phyloP scores from a whole-genome alignment of 2,797 vertebrate species.

The Psittacula echo region DNA sequence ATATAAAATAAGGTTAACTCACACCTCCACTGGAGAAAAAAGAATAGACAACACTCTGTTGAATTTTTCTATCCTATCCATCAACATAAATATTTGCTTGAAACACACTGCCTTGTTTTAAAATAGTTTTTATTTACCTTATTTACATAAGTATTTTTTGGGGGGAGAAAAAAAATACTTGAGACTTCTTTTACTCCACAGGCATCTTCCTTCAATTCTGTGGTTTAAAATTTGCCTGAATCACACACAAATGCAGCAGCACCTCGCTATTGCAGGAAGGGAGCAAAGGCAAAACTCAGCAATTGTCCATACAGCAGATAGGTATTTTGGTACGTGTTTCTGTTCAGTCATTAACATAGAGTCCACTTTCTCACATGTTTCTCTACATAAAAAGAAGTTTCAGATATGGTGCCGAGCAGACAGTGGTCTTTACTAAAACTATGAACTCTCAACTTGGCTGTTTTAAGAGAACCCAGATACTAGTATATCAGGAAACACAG shows the following conservation, averaged over 20 bases:
- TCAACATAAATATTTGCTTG: background rate
- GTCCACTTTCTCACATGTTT: background rate
- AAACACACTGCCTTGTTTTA: background rate
- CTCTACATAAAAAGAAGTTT: background rate
- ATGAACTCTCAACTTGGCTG: background rate
- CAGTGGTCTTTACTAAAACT: background rate
- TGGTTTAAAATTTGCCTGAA: background rate
- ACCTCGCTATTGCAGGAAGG: background rate
- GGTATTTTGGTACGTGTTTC: background rate
- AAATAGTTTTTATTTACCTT: background rate
- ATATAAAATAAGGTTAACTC: background rate
- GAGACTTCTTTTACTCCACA: background rate
- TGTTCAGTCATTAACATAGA: constrained; percentile 34
- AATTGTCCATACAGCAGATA: background rate
- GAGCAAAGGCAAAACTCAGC: background rate
- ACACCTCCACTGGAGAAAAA: background rate
- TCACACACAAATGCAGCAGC: background rate
- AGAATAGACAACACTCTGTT: background rate
- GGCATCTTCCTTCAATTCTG: background rate
- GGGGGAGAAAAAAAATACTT: background rate
- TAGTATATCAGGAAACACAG: background rate
- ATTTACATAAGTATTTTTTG: background rate
- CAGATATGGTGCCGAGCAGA: background rate
- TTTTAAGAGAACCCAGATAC: background rate
- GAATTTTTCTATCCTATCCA: background rate